phyloP scores from a whole-genome alignment of 37 sponge, comb jelly and placozoan genomes.

The Bolinopsis microptera region DNA sequence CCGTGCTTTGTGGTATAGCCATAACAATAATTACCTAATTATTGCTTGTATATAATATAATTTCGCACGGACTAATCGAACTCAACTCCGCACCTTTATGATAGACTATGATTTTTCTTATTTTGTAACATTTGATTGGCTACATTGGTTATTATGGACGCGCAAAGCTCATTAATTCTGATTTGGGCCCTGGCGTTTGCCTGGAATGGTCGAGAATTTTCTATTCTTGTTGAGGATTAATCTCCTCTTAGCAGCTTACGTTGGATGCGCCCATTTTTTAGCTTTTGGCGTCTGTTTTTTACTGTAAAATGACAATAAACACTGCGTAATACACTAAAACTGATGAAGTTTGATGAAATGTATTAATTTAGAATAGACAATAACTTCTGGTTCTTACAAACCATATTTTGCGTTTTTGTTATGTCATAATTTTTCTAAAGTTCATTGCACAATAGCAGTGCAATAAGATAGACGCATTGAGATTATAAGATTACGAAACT shows the following conservation, averaged over 20 bases:
- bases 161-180: too few species aligned
- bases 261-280: background rate
- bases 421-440: background rate
- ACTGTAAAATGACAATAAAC: background rate
- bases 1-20: background rate
- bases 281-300: background rate
- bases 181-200: too few species aligned
- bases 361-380: too few species aligned
- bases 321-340: too few species aligned
- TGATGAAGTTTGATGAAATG: too few species aligned
- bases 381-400: background rate
- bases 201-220: too few species aligned
- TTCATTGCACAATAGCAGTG: background rate
- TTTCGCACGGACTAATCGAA: background rate
- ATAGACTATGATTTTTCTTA: conserved; percentile 11
- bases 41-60: background rate
- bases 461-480: too few species aligned
- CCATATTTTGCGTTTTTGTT: background rate
- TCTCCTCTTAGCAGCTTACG: background rate
- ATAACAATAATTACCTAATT: background rate
- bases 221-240: too few species aligned
- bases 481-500: background rate
- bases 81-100: background rate
- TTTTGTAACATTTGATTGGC: conserved; percentile 44
- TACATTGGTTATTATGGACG: too few species aligned